Evolutionary conservation across 2,888 invertebrate genomes (phyloP), one percentile per base, ranked within the genome.

Genomic region (Eretmocerus hayati): DNA sequence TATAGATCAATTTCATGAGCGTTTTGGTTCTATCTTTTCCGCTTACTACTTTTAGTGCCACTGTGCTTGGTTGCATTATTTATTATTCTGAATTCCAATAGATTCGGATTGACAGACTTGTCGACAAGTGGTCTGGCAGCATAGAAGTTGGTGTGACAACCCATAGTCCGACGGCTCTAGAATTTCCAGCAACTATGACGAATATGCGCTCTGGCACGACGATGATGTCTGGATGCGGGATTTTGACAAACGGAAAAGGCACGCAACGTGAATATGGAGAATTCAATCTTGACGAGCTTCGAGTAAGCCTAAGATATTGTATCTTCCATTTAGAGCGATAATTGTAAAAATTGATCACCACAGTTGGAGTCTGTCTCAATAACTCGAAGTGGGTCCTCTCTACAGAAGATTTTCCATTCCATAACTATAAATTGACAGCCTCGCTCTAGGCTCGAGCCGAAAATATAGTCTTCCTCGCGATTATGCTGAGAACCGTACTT

Each of bases 191-290:
- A 1, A 96, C 95, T 2, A 94, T 96, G 93, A 95, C 95, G 0
- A 95, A 95, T 69, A 89, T 95, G 88, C 82, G 92, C 48, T 72
- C 72, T 2, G 81, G 93, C 8, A 91, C 90, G 1, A 88, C 90
- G 26, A 91, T 91, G 88, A 94, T 96, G 94, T 94, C 94, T 16
- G 95, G 95, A 0, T 91, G 91, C 74, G 95, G 94, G 47, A 92
- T 96, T 59, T 76, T 95, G n/a, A 87, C 92, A 3, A 95, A 95
- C 69, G 95, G 95, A 1, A 93, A 94, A 70, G 94, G 94, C 5
- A 92, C 90, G 2, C 81, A 90, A 55, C 78, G 91, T 53, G 93
- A 94, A 69, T 95, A 95, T 67, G 93, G 94, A 1, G 84, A 87
- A 55, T 91, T 90, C 64, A 95, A 95, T 74, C 77, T 96, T 56